Percentiles rank a stretch among this genome's conserved stretches.
These are phyloP conservation scores for Excalfactoria chinensis DNA, from an alignment of 2,113 vertebrate species.

Conservation along the genomic window DNA sequence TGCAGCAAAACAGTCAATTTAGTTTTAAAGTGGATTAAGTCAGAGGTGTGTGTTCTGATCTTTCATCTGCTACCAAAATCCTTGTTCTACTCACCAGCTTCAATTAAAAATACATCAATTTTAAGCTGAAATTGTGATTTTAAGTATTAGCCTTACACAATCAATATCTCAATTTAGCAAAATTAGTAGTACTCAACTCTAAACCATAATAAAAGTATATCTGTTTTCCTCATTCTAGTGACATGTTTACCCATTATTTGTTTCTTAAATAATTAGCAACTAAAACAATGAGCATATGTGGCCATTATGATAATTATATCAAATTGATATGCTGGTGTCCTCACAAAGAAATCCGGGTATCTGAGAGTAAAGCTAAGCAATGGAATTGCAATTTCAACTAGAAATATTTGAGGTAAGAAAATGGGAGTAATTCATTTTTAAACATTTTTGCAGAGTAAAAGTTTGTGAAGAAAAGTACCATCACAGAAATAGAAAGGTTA, in stretches of 20 bases:
- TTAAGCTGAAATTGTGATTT: not conserved
- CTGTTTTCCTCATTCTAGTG: not conserved
- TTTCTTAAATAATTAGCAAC: slow-evolving; percentile 73
- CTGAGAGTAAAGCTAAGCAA: slow-evolving; percentile 1
- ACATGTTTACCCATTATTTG: slow-evolving; percentile 39
- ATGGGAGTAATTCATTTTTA: not conserved
- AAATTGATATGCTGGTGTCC: slow-evolving; percentile 44
- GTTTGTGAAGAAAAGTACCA: not conserved
- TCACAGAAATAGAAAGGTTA: not conserved
- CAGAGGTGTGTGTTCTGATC: not conserved
- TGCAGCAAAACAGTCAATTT: not conserved
- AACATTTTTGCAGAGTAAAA: not conserved
- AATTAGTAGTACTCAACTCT: not conserved
- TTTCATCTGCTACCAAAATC: not conserved
- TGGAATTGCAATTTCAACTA: not conserved
- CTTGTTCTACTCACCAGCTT: not conserved
- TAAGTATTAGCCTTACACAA: not conserved
- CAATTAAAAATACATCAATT: not conserved
- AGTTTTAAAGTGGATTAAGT: not conserved
- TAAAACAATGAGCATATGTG: slow-evolving; percentile 72
- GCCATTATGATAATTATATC: slow-evolving; percentile 67
- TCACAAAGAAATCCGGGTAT: not conserved
- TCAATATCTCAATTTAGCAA: not conserved
- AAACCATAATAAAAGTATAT: not conserved
- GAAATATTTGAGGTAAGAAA: not conserved